Evolutionary conservation across 2,113 vertebrate species (phyloP).

Genomic region (Arenaria interpres): DNA sequence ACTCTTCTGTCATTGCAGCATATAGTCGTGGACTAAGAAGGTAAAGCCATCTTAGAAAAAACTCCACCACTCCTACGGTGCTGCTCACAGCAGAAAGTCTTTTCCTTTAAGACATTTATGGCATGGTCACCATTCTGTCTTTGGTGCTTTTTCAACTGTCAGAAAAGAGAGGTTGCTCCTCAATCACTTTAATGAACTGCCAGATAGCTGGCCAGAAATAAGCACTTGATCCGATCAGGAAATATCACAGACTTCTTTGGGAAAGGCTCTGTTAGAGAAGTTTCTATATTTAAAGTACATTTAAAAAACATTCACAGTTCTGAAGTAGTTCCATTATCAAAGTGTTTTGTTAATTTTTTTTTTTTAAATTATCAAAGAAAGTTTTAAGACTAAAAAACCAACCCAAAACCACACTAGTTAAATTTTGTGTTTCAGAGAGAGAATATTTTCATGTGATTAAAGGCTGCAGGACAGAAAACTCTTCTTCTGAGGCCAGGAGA

Average conservation of each 20-base stretch:
- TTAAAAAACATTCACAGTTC: background rate
- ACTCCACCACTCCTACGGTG: background rate
- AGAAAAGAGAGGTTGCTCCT: constrained; percentile 7
- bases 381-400: background rate
- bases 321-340: background rate
- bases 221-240: background rate
- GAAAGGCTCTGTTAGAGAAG: background rate
- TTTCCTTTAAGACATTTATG: background rate
- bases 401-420: background rate
- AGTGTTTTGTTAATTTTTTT: background rate
- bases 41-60: background rate
- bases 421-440: background rate
- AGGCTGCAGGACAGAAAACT: background rate
- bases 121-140: background rate
- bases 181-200: constrained; percentile 15
- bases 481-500: background rate
- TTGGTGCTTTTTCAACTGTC: background rate
- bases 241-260: background rate
- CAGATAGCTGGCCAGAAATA: constrained; percentile 22
- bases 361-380: background rate
- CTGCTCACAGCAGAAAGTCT: background rate
- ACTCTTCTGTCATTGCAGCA: background rate
- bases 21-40: background rate
- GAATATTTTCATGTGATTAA: background rate
- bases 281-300: background rate